Percentiles rank a stretch among this genome's conserved stretches.
Conservation (phyloP, 2,797 vertebrate species). For the Sarcoramphus papa region DNA sequence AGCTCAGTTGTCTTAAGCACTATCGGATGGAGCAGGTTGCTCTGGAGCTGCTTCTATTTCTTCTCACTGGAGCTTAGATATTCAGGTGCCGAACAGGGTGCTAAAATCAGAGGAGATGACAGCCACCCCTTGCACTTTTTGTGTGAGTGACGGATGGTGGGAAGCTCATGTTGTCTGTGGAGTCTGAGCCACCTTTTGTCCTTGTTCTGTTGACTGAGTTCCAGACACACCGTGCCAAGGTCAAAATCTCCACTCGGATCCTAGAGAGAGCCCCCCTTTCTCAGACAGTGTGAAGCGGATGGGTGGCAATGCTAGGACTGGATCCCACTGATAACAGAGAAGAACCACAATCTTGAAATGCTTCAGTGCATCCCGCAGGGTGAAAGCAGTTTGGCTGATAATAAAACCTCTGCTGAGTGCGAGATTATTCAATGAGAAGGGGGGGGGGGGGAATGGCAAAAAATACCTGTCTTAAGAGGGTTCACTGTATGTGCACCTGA, state of each 20-base stretch:
- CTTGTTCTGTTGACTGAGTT: neutral
- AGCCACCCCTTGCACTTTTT: neutral
- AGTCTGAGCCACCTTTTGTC: neutral
- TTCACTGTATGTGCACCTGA: conserved; percentile 58
- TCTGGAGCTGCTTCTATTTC: neutral
- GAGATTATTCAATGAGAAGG: neutral
- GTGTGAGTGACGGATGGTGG: neutral
- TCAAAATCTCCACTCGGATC: neutral
- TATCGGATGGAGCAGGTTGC: neutral
- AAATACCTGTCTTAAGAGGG: conserved; percentile 33
- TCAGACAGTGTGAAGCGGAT: neutral
- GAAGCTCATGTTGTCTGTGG: neutral
- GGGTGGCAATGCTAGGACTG: neutral
- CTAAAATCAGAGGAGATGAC: neutral
- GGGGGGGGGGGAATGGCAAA: neutral
- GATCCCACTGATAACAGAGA: neutral
- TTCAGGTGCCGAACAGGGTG: neutral
- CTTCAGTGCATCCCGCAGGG: neutral
- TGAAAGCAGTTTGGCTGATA: neutral
- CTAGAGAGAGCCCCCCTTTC: neutral
- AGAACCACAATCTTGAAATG: neutral
- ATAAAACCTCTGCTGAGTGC: neutral
- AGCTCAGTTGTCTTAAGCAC: neutral
- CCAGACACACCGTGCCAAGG: neutral
- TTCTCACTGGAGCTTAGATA: neutral